Evolutionary conservation across 2,113 vertebrate species (phyloP), one percentile per base, ranked within the genome.

Genomic region (Leucosticte australis): DNA sequence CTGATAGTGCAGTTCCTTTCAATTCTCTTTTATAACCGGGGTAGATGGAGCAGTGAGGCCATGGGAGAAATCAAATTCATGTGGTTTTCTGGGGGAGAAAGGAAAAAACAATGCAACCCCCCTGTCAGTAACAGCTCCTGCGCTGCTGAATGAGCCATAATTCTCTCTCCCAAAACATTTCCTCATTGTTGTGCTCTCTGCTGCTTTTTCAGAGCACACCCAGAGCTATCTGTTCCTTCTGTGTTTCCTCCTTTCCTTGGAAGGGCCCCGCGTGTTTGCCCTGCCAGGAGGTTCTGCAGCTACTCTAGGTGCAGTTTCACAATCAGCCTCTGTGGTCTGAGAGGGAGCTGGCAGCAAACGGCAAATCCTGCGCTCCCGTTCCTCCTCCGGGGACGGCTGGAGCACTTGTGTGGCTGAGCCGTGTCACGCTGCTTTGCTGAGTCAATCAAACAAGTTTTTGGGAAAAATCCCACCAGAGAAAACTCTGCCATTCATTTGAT

Each of bases 281-380:
- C 37, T 76, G 37, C 79, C 39, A 5, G 28, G 77, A 93, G 64
- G 31, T 62, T 76, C 27, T 60, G 75, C 35, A 56, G 70, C 82
- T 63, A 85, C 70, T 52, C 46, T 3, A 89, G 88, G 83, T 69
- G 35, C 74, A 44, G 22, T 89, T 95, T 74, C 53, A 62, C 80
- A 88, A 88, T 42, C 57, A 5, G 79, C 19, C 84, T 35, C 15
- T 41, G 50, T 53, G 93, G 4, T 26, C 62, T 52, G 93, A 56
- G 22, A 63, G 81, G 1, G 50, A 90, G 60, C 46, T 67, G 71
- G 42, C 60, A 81, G 62, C 65, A 35, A 49, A 23, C 1, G 13
- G 57, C 75, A 49, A 47, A 76, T n/a, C 27, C 71, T 15, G 44
- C 2, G 1, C 53, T 76, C 27, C 52, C 23, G 27, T 28, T 30